Percentiles rank a stretch among this genome's conserved stretches.
Conservation (phyloP, 2,113 vertebrate species). For the Tetraodon nigroviridis region DNA sequence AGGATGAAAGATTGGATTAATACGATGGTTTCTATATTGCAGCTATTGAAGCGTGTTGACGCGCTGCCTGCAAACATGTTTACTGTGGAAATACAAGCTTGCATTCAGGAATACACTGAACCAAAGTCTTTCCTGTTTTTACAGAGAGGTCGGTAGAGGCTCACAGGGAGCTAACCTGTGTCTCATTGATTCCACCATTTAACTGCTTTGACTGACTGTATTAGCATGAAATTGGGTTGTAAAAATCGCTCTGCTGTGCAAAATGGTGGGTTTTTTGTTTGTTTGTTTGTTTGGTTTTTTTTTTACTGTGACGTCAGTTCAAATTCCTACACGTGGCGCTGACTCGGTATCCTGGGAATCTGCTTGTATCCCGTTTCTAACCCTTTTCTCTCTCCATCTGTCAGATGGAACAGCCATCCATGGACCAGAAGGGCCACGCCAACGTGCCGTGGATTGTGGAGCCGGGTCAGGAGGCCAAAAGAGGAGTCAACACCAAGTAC, state of each 20-base stretch:
- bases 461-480: conserved; percentile 97
- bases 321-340: background rate
- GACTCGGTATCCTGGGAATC: no score
- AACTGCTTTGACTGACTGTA: conserved; percentile 3
- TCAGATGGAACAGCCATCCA: conserved; percentile 95
- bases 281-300: no score
- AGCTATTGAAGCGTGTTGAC: conserved; percentile 32
- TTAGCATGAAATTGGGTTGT: conserved; percentile 1
- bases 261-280: background rate
- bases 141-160: no score
- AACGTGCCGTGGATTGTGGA: conserved; percentile 99
- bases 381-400: conserved; percentile 11
- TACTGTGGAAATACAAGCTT: background rate
- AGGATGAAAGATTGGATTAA: conserved; percentile 43
- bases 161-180: no score
- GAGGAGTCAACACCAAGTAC: conserved; percentile 99
- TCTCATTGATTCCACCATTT: background rate
- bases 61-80: conserved; percentile 2
- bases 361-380: no score
- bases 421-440: conserved; percentile 96
- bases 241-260: conserved; percentile 1
- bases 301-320: conserved; percentile 1
- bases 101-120: background rate
- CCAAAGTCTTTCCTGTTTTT: no score
- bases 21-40: conserved; percentile 21